These are phyloP conservation scores for Drosophila limbata DNA, from an alignment of 2,888 invertebrate genomes.

Conservation along the genomic window DNA sequence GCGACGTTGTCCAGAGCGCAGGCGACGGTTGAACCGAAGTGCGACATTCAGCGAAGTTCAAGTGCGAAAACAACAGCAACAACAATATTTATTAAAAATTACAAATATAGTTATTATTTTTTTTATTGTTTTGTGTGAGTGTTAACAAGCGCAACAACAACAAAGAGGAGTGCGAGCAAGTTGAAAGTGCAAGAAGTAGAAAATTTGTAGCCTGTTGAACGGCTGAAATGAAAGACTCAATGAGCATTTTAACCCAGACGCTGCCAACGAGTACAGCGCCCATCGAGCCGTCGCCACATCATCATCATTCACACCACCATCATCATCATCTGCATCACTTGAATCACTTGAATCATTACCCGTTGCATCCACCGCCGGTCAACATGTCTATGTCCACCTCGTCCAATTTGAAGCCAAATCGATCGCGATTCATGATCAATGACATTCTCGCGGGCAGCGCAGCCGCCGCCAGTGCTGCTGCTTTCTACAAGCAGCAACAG, in stretches of 20 bases:
- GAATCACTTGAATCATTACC: slow-evolving; percentile 40
- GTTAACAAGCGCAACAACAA: neutral
- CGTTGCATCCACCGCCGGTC: slow-evolving; percentile 55
- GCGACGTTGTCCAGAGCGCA: slow-evolving; percentile 69
- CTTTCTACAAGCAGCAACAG: slow-evolving; percentile 81
- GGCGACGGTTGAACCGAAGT: slow-evolving; percentile 21
- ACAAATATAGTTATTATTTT: neutral
- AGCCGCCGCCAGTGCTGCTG: slow-evolving; percentile 79
- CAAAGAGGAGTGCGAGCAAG: neutral
- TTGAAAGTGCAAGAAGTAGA: slow-evolving; percentile 19
- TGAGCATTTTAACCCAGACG: slow-evolving; percentile 82
- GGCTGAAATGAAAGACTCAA: slow-evolving; percentile 83
- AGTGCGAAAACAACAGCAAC: slow-evolving; percentile 7
- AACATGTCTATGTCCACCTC: slow-evolving; percentile 71
- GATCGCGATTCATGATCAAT: slow-evolving; percentile 84
- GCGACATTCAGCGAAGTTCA: slow-evolving; percentile 28
- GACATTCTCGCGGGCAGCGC: slow-evolving; percentile 83
- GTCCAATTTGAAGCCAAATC: slow-evolving; percentile 82
- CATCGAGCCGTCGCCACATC: slow-evolving; percentile 63
- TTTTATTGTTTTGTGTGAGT: slow-evolving; percentile 25
- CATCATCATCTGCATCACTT: slow-evolving; percentile 38
- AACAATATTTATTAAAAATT: slow-evolving; percentile 4
- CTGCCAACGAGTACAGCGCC: slow-evolving; percentile 61
- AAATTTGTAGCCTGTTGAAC: slow-evolving; percentile 11
- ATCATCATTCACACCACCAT: slow-evolving; percentile 2